Conservation (phyloP, 2,113 vertebrate genomes). For the Gymnocephalus cernua region DNA sequence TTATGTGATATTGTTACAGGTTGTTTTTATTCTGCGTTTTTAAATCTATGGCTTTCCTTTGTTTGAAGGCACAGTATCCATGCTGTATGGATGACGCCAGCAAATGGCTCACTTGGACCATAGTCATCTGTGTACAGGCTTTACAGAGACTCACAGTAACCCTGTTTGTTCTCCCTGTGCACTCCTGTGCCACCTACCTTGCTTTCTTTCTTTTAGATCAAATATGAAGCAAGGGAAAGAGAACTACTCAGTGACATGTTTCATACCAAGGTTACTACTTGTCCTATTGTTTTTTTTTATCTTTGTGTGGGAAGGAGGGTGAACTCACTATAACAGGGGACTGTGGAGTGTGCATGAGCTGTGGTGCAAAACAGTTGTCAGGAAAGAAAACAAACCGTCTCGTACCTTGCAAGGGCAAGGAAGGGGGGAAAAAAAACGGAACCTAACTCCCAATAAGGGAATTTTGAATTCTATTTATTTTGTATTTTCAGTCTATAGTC, state of each 20-base stretch:
- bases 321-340: neutral
- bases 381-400: no score
- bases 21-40: neutral
- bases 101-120: neutral
- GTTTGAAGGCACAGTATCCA: neutral
- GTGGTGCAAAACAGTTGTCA: no score
- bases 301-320: constrained; percentile 29
- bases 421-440: no score
- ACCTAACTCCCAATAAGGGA: no score
- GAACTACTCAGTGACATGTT: constrained; percentile 91
- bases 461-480: no score
- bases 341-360: no score
- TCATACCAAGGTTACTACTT: constrained; percentile 89
- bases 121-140: neutral
- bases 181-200: constrained; percentile 28
- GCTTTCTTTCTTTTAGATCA: constrained; percentile 88
- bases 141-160: constrained; percentile 13
- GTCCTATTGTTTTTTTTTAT: constrained; percentile 49
- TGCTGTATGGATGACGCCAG: neutral
- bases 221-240: constrained; percentile 88
- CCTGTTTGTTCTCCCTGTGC: constrained; percentile 5
- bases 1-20: no score
- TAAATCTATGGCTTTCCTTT: neutral
- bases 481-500: no score
- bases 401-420: no score